phyloP scores from a whole-genome alignment of 1,140 invertebrate genomes.

The Micrasema longulum region DNA sequence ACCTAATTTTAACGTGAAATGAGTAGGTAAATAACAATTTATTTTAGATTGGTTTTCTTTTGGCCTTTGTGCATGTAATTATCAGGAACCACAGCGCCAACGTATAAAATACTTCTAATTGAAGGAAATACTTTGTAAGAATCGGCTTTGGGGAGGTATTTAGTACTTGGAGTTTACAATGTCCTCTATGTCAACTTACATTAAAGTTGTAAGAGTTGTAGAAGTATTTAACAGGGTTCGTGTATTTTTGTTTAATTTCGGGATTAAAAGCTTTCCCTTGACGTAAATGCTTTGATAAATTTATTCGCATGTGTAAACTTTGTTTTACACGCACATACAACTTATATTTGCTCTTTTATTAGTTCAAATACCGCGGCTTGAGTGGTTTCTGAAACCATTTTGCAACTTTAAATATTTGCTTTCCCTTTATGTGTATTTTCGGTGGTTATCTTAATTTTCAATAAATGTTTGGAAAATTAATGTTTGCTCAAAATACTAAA shows the following conservation, averaged over 20 bases:
- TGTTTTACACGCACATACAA: slow-evolving; percentile 3
- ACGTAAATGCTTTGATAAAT: slow-evolving; percentile 14
- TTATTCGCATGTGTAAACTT: slow-evolving; percentile 11
- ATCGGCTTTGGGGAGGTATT: no score
- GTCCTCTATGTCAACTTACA: not conserved
- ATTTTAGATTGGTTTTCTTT: no score
- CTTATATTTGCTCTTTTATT: slow-evolving; percentile 30
- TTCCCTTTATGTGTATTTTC: slow-evolving; percentile 9
- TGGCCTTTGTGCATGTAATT: no score
- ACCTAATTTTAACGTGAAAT: no score
- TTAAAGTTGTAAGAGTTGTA: no score
- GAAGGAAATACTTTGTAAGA: no score
- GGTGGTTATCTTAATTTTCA: slow-evolving; percentile 20
- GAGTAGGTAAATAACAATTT: no score
- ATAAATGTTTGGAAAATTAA: slow-evolving; percentile 29
- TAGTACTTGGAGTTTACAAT: no score
- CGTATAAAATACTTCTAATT: no score
- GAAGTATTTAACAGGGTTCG: slow-evolving; percentile 5
- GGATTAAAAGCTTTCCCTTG: slow-evolving; percentile 12
- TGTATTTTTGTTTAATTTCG: slow-evolving; percentile 23
- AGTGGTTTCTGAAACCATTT: slow-evolving; percentile 14
- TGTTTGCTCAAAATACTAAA: not conserved
- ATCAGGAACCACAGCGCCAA: no score
- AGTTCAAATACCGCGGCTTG: slow-evolving; percentile 16
- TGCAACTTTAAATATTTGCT: slow-evolving; percentile 17